Percentiles rank a stretch among this genome's conserved stretches.
phyloP scores from a whole-genome alignment of 92 coral and sea anemone genomes.

The Epizoanthus scotinus region DNA sequence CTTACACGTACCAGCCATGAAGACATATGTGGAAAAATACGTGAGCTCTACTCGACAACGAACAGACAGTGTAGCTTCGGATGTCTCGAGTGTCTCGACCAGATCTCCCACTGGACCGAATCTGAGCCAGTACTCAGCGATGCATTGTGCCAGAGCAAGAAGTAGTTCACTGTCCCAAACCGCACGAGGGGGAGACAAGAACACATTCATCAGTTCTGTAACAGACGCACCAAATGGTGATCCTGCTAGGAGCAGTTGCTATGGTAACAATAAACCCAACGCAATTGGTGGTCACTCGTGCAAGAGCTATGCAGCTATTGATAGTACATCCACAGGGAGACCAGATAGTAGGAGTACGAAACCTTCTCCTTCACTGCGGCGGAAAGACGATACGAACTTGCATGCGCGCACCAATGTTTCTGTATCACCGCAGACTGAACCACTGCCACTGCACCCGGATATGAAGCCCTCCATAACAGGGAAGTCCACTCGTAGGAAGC shows the following conservation, averaged over 20 bases:
- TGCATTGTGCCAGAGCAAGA: background rate
- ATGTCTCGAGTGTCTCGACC: slow-evolving; percentile 27
- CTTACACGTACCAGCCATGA: slow-evolving; percentile 92
- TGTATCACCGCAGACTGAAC: background rate
- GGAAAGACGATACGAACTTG: background rate
- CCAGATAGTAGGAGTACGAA: background rate
- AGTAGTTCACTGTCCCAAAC: background rate
- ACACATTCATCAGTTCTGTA: no score
- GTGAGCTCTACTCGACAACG: slow-evolving; percentile 44
- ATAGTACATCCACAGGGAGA: background rate
- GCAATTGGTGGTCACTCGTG: background rate
- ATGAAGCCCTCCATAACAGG: background rate
- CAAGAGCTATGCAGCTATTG: background rate
- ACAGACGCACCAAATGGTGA: background rate
- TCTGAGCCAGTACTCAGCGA: background rate
- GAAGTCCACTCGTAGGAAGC: background rate
- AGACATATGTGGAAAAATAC: slow-evolving; percentile 71
- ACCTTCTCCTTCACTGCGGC: background rate
- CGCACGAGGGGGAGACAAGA: background rate
- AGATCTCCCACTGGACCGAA: background rate
- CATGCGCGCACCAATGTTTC: background rate
- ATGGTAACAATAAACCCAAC: background rate
- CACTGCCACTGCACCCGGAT: background rate
- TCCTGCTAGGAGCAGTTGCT: background rate
- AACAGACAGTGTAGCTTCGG: slow-evolving; percentile 57